Evolutionary conservation across 2,888 invertebrate species (phyloP).

Genomic region (Xestia rhomboidea): DNA sequence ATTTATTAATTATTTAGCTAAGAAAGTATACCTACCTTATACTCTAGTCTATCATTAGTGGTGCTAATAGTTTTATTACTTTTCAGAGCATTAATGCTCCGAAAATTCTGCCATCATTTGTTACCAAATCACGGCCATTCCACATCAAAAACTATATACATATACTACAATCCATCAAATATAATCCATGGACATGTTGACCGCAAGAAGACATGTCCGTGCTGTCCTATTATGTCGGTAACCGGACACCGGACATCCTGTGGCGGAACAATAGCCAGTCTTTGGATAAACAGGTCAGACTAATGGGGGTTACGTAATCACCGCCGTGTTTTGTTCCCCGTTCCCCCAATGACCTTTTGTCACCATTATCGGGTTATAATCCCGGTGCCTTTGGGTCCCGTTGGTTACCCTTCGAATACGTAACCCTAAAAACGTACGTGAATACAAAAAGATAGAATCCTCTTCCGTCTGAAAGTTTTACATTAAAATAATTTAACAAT

Average conservation of each 20-base stretch:
- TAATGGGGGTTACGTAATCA: constrained; percentile 9
- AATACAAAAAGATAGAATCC: too few species aligned
- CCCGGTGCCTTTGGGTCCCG: neutral
- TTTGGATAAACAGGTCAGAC: constrained; percentile 8
- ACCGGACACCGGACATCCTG: constrained; percentile 3
- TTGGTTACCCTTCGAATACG: too few species aligned
- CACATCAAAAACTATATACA: neutral
- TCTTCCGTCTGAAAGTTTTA: neutral
- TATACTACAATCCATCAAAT: neutral
- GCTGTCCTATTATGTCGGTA: neutral
- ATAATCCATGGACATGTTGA: constrained; percentile 1
- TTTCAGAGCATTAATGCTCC: neutral
- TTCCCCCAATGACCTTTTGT: neutral
- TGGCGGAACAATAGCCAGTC: neutral
- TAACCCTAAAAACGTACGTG: too few species aligned
- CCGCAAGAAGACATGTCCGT: neutral
- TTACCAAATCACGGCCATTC: neutral
- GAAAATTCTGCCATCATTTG: neutral
- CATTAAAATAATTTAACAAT: neutral
- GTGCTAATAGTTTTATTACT: neutral
- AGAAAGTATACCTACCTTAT: neutral
- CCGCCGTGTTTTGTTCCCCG: neutral
- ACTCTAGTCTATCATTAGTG: neutral
- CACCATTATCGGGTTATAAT: constrained; percentile 6
- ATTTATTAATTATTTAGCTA: neutral